These are phyloP conservation scores for Steromphala cineraria DNA, from an alignment of 2,888 invertebrate species.

Conservation along the genomic window DNA sequence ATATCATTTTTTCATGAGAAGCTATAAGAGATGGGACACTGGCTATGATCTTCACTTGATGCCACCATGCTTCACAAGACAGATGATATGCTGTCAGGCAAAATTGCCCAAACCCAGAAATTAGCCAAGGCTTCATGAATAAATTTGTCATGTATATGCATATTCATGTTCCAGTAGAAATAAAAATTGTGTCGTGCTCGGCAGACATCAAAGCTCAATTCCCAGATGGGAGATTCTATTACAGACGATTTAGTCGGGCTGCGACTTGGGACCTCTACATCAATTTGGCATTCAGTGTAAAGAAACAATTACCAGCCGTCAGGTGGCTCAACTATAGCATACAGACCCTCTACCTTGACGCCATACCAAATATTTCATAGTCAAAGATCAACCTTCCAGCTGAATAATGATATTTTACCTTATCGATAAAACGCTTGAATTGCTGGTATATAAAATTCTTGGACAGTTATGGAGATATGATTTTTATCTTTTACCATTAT, in stretches of 20 bases:
- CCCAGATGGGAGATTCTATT: conserved; percentile 13
- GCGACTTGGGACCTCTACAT: conserved; percentile 16
- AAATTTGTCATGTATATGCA: conserved; percentile 20
- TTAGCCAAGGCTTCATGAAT: conserved; percentile 10
- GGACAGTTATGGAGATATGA: too few species aligned
- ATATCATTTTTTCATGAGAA: neutral
- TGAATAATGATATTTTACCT: too few species aligned
- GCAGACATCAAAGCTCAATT: conserved; percentile 15
- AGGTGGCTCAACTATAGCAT: neutral
- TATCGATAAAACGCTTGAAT: too few species aligned
- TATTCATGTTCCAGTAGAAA: conserved; percentile 10
- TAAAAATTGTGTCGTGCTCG: conserved; percentile 18
- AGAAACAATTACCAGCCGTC: conserved; percentile 17
- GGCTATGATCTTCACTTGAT: conserved; percentile 1
- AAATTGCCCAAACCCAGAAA: conserved; percentile 17
- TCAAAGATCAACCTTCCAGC: too few species aligned
- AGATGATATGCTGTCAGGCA: conserved; percentile 19
- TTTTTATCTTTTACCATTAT: too few species aligned
- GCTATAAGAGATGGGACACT: neutral
- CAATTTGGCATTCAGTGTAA: conserved; percentile 16
- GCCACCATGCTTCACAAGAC: conserved; percentile 5
- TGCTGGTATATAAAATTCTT: too few species aligned
- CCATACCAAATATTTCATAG: too few species aligned
- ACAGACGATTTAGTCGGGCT: conserved; percentile 11
- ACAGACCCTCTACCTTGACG: too few species aligned